Evolutionary conservation across 1,140 invertebrate genomes (phyloP).

Genomic region (Micrasema minimum): DNA sequence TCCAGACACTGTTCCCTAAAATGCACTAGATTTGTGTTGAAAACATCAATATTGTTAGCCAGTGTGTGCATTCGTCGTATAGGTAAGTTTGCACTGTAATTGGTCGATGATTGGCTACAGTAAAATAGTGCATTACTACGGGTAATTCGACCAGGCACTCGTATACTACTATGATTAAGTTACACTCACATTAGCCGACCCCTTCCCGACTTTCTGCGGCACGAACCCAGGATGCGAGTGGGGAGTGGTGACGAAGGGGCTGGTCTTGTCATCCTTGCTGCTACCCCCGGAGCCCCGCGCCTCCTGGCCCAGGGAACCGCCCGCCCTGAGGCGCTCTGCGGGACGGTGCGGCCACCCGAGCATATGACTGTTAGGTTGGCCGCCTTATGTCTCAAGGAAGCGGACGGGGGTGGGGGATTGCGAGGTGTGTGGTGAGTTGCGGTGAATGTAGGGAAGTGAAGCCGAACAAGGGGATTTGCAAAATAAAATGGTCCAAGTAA

Average conservation of each 20-base stretch:
- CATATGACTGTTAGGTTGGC: slow-evolving; percentile 60
- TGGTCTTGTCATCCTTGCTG: slow-evolving; percentile 73
- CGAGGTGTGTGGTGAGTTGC: not conserved
- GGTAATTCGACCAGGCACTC: no score
- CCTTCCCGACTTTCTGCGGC: slow-evolving; percentile 92
- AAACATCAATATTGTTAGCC: no score
- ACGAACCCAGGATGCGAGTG: slow-evolving; percentile 94
- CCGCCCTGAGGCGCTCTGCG: slow-evolving; percentile 59
- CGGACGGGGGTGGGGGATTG: slow-evolving; percentile 56
- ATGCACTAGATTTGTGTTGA: no score
- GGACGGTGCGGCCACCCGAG: slow-evolving; percentile 64
- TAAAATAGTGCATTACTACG: no score
- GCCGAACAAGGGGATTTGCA: no score
- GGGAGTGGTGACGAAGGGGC: slow-evolving; percentile 87
- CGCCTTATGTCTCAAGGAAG: slow-evolving; percentile 66
- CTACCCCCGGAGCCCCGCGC: slow-evolving; percentile 58
- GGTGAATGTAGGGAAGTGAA: not conserved
- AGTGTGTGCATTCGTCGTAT: no score
- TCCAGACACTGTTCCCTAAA: no score
- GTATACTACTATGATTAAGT: no score
- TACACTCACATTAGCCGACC: slow-evolving; percentile 71
- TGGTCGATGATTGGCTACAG: no score
- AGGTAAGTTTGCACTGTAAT: no score
- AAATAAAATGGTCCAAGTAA: no score
- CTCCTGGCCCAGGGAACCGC: slow-evolving; percentile 57